These are phyloP conservation scores for Cryptophagus acutangulus DNA, from an alignment of 2,888 invertebrate genomes.

Conservation along the genomic window DNA sequence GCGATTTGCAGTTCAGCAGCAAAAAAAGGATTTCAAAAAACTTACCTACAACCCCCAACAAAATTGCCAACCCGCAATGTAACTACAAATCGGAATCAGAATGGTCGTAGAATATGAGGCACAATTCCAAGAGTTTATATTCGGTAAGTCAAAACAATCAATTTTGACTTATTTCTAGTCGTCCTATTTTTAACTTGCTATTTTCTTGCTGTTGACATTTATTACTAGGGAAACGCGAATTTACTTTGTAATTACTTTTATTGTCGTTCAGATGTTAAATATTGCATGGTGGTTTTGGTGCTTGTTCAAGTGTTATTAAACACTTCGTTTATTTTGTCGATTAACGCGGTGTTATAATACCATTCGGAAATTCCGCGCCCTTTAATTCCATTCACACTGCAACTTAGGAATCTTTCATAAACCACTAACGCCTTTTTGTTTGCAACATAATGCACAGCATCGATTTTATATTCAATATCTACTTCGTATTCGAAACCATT, in stretches of 20 bases:
- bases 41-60: no score
- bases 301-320: slow-evolving; percentile 47
- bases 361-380: slow-evolving; percentile 71
- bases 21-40: no score
- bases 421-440: slow-evolving; percentile 64
- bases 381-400: slow-evolving; percentile 57
- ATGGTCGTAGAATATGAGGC: no score
- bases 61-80: no score
- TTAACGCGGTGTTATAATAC: slow-evolving; percentile 55
- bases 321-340: neutral
- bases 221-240: slow-evolving; percentile 81
- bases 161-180: no score
- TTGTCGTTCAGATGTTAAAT: slow-evolving; percentile 63
- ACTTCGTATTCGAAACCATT: slow-evolving; percentile 52
- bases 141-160: no score
- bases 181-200: no score
- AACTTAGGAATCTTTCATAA: slow-evolving; percentile 57
- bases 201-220: no score
- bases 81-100: no score
- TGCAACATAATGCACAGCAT: slow-evolving; percentile 61
- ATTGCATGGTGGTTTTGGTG: slow-evolving; percentile 62
- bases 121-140: no score
- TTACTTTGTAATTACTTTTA: slow-evolving; percentile 60
- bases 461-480: slow-evolving; percentile 53
- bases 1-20: no score